Base-by-base conservation (phyloP, 2,888 invertebrate genomes). In the Calliopum simillimum region DNA sequence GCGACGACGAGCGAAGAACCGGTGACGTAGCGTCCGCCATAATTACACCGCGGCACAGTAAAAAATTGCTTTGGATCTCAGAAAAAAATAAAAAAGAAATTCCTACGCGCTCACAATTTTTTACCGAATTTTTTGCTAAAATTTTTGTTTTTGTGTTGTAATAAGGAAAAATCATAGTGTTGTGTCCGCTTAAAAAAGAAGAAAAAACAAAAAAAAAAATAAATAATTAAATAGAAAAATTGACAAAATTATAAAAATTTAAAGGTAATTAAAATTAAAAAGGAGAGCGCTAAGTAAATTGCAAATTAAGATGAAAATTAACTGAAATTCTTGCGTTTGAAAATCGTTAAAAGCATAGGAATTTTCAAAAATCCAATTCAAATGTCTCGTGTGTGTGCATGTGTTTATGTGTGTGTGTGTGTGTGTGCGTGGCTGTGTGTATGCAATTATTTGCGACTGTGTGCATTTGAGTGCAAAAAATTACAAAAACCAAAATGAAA, bases 1-100 rank as follows among this genome's bases (percentile, higher is more conserved):
- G 76, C 51, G 51, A 51, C 79, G 81, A 83, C 82, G 79, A 82
- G 80, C 80, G 80, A 82, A 81, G 81, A 81, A 80, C 83, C 86
- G 86, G 85, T 86, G 86, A 86, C 86, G 86, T 86, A 85, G 83
- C 84, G 84, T 85, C 85, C 84, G 85, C 86, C 84, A 85, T 84
- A 86, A 64, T 86, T 85, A 85, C 84, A 85, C 82, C 84, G 84
- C 82, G 83, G 84, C 81, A 80, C 80, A 81, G 81, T 76, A 41
- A 46, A 62, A 63, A 71, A 66, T 78, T 73, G 70, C 73, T 72
- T 75, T 74, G 66, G 73, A 77, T 74, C 70, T 41, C 56, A 49
- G 55, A 33, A 46, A 65, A 19, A 47, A n/a, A 13, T 41, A 33
- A 16, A 63, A 47, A 61, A 61, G 23, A 51, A 47, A 14, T 46